Conservation (phyloP, 1,140 invertebrate genomes). For the Araneus ventricosus region DNA sequence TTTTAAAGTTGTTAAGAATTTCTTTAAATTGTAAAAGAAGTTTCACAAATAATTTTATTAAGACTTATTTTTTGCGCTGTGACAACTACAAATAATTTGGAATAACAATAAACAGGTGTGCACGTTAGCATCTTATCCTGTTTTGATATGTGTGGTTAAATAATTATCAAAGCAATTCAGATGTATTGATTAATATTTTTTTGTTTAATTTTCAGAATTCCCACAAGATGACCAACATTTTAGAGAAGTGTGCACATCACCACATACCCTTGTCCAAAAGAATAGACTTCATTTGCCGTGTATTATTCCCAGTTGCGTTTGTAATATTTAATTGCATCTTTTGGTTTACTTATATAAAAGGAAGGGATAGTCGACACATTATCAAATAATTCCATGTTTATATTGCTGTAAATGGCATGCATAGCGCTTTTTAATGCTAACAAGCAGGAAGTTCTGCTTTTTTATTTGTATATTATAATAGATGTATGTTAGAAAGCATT, state of each 20-base stretch:
- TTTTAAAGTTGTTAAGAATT: too few relatives aligned
- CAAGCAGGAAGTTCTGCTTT: background rate
- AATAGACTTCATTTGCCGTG: constrained; percentile 67
- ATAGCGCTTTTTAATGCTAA: background rate
- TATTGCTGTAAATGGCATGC: background rate
- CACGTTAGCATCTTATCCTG: too few relatives aligned
- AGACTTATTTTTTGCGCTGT: too few relatives aligned
- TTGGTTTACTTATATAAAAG: constrained; percentile 70
- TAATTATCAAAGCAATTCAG: too few relatives aligned
- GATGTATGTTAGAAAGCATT: background rate
- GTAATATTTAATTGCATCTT: constrained; percentile 74
- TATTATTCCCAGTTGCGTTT: constrained; percentile 68
- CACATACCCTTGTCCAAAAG: constrained; percentile 63
- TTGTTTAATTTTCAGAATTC: constrained; percentile 40
- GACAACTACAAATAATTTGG: too few relatives aligned
- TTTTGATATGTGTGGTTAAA: too few relatives aligned
- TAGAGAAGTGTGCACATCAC: constrained; percentile 59
- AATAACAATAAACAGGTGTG: too few relatives aligned
- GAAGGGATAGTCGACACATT: constrained; percentile 64
- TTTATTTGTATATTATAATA: background rate
- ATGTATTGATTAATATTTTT: too few relatives aligned
- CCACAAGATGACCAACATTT: constrained; percentile 41
- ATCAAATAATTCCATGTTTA: constrained; percentile 2
- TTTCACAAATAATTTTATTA: too few relatives aligned
- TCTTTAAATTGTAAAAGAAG: too few relatives aligned